Evolutionary conservation across 1,140 invertebrate species (phyloP).

Genomic region (Trachelipus rathkii): DNA sequence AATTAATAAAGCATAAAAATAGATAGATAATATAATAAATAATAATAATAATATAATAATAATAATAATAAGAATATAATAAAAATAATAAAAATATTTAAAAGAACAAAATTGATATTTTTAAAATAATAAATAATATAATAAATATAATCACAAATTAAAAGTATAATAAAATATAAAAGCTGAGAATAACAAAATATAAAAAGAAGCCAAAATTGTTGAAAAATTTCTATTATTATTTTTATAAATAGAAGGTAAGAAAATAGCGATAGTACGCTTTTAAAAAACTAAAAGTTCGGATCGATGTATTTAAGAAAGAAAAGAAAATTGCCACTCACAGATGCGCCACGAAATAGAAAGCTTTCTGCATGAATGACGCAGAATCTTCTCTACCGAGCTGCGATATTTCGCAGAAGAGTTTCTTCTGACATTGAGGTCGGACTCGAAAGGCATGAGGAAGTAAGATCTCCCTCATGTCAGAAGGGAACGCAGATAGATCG

Average conservation of each 20-base stretch:
- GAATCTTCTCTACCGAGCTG: slow-evolving; percentile 30
- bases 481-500: slow-evolving; percentile 30
- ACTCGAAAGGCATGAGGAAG: slow-evolving; percentile 21
- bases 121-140: too few relatives aligned
- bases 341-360: slow-evolving; percentile 35
- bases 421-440: slow-evolving; percentile 30
- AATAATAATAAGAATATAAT: too few relatives aligned
- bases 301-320: not conserved
- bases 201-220: not conserved
- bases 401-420: slow-evolving; percentile 42
- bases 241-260: too few relatives aligned
- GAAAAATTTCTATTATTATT: not conserved
- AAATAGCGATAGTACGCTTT: too few relatives aligned
- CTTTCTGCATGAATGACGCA: slow-evolving; percentile 37
- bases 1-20: too few relatives aligned
- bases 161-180: not conserved
- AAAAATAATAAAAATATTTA: too few relatives aligned
- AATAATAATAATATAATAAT: too few relatives aligned
- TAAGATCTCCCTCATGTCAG: slow-evolving; percentile 36
- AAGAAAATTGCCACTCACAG: slow-evolving; percentile 29
- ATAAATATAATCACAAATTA: too few relatives aligned
- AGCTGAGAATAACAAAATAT: not conserved
- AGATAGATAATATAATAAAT: too few relatives aligned
- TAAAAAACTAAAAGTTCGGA: not conserved
- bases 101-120: too few relatives aligned